Base-by-base conservation (phyloP, 2,797 vertebrate species). In the Artibeus lituratus region DNA sequence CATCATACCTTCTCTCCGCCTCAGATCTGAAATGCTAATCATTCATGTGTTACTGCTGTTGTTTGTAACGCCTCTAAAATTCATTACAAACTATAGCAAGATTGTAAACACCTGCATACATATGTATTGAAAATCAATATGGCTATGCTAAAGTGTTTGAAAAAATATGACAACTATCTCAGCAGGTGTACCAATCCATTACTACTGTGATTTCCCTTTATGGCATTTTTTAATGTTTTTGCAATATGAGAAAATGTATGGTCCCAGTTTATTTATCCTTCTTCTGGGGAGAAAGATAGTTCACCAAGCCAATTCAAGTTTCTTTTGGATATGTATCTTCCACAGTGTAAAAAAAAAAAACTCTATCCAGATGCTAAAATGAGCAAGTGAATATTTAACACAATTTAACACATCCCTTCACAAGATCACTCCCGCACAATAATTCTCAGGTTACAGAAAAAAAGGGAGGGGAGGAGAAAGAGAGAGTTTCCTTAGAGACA, bases 1-100 rank as follows among this genome's bases (percentile, higher is more conserved):
- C 96, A 98, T 97, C 97, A 94, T 55, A 90, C 24, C 95, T 98
- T 98, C 97, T 97, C 97, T 97, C 95, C 81, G 92, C 85, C 80
- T 98, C 96, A 39, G 18, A 96, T 98, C 97, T 96, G 97, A 98
- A 98, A 98, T 97, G 88, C 72, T 98, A 97, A 98, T 98, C 90
- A 97, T 96, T 97, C 86, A 96, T 92, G 42, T 32, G 22, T 94
- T 91, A 76, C 62, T 92, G 88, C 91, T 96, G 76, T 89, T 83
- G 96, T 97, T 97, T 98, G 87, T 89, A 97, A 97, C 39, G 81
- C 44, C 74, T 96, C 96, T 69, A 95, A 98, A 98, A 98, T 97
- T 98, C 98, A 95, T 74, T 97, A 95, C 91, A 91, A 82, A 89
- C 91, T 97, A 93, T 72, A 97, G 77, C 24, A 90, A 96, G 78